Evolutionary conservation across 2,888 invertebrate genomes (phyloP), one percentile per base, ranked within the genome.

Genomic region (Spodoptera picta): DNA sequence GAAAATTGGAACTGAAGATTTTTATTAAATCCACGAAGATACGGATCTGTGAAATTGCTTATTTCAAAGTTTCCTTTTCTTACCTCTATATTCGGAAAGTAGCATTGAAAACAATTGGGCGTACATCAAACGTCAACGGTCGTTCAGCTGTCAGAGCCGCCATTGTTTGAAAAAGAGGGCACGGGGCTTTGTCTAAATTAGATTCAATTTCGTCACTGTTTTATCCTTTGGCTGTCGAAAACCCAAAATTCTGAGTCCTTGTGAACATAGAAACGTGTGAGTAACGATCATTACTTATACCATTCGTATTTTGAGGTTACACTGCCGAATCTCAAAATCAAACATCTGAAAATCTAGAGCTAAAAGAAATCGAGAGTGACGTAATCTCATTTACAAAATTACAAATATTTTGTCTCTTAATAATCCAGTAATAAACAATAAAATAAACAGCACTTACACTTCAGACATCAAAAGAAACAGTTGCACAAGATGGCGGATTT

Each of bases 401-500:
- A 4, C 27, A 27, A 27, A 27, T 27, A 27, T 27, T 3, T 36
- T 36, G 7, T 36, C 36, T 7, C 7, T 36, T 6, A 7, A 36
- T 36, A 36, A 36, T 36, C 36, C 36, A 9, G 1, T 36, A 9
- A 36, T 2, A 36, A 36, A 9, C 43, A 66, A 50, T 43, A 62
- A 51, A 27, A 27, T 3, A 47, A 43, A 47, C 24, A 48, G 14
- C 51, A 54, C 61, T 42, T 47, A 54, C 27, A 51, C 23, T 36
- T 48, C 44, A 47, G 59, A 46, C 10, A 53, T 44, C 23, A 53
- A 59, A 64, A 52, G 27, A 52, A 69, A 69, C 60, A 59, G 14
- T 52, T 52, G 14, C 9, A 27, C 50, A 73, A 74, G 55, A 74
- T 74, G 66, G 66, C 60, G 55, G 47, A 43, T 54, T 51, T 60